Percentiles rank a stretch among this genome's conserved stretches.
These are phyloP conservation scores for Rhagoletis zephyria DNA, from an alignment of 1,140 invertebrate species.

Conservation along the genomic window DNA sequence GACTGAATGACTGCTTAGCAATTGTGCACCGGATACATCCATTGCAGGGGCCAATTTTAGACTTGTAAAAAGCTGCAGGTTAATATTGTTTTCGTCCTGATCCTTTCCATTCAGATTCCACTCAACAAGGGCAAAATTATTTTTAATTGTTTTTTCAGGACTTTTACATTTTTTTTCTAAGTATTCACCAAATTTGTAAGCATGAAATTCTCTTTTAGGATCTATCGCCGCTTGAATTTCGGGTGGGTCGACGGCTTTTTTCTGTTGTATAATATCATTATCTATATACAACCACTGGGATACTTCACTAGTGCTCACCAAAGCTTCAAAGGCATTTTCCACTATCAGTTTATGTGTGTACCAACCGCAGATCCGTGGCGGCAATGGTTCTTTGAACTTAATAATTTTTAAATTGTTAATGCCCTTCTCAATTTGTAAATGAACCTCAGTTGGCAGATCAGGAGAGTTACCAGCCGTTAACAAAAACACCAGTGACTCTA, in stretches of 20 bases:
- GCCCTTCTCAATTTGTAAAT: constrained; percentile 56
- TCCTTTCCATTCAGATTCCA: no score
- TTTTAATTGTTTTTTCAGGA: no score
- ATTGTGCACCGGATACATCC: no score
- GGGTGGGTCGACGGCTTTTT: neutral
- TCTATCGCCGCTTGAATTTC: neutral
- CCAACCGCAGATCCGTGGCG: constrained; percentile 63
- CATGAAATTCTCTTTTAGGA: neutral
- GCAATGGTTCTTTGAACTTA: constrained; percentile 63
- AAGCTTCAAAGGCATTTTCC: constrained; percentile 22
- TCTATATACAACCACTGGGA: constrained; percentile 58
- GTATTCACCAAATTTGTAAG: constrained; percentile 22
- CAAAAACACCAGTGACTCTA: constrained; percentile 65
- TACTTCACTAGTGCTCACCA: constrained; percentile 15
- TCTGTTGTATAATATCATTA: neutral
- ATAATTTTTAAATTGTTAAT: constrained; percentile 58
- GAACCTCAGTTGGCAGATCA: constrained; percentile 65
- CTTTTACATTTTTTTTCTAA: constrained; percentile 53
- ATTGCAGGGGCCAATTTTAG: no score
- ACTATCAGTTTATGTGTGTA: constrained; percentile 60
- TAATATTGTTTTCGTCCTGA: no score
- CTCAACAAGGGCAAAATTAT: no score
- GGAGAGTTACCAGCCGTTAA: constrained; percentile 60
- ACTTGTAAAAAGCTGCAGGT: no score
- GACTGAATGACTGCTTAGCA: no score